Base-by-base conservation (phyloP, 2,888 invertebrate species). In the Sympetrum striolatum region DNA sequence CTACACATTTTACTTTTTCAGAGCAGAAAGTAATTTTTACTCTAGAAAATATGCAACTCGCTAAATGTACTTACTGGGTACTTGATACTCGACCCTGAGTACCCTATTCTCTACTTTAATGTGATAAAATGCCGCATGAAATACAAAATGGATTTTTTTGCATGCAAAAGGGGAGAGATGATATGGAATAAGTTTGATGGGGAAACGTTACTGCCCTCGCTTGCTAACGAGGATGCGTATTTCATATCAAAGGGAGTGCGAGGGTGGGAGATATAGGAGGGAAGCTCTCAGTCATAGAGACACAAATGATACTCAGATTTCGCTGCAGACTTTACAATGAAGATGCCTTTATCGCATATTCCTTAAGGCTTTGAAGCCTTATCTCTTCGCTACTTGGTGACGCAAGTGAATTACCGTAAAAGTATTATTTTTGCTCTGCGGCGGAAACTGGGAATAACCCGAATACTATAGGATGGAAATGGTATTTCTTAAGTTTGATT, bases 171-270 rank as follows among this genome's bases (percentile, higher is more conserved):
- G 73, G 39, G 60, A n/a, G 35, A 15, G 60, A 86, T n/a, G 18
- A 22, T 64, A 31, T 73, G 31, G n/a, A 60, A 64, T 15, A 6
- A 14, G 18, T 35, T n/a, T 37, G 60, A 58, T 64, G 39, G 64
- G 25, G 60, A 86, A 22, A 18, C 82, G 18, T 12, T 60, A 0
- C 53, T 86, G 22, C 6, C 86, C 37, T 14, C n/a, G 37, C 22
- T 37, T 12, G 31, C 86, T 86, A 86, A 86, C 60, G 86, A 86
- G 86, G 86, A 64, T 86, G n/a, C 86, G 86, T 86, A 86, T 64
- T 64, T 86, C 86, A 60, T 39, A 82, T 53, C 60, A 73, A 73
- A 31, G 60, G 82, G 81, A 44, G 64, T 2, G 64, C 60, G 37
- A 86, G 86, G 35, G 58, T 2, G 48, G 82, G 37, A 5, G 8